A percentile compares a stretch with the other conserved stretches of the same genome.
These are phyloP conservation scores for Oxycera nigricornis DNA, from an alignment of 2,888 invertebrate species.

Conservation along the genomic window DNA sequence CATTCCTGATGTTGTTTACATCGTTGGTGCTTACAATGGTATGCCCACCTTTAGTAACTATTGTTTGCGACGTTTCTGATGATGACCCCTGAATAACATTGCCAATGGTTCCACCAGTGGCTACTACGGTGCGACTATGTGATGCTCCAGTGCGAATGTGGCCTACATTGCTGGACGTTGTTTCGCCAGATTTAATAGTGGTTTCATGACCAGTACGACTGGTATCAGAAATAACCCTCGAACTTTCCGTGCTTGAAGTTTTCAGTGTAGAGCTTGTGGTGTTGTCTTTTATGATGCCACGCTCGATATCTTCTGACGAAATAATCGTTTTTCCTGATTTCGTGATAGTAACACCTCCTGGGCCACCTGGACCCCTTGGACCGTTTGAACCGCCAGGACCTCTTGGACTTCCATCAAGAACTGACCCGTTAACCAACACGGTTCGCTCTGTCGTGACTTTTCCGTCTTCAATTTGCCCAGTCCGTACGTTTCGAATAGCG, in stretches of 20 bases:
- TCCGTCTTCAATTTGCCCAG: constrained; percentile 15
- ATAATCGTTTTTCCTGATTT: background rate
- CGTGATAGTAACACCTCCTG: background rate
- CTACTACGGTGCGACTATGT: background rate
- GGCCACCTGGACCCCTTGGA: background rate
- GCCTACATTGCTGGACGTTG: background rate
- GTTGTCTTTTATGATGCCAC: background rate
- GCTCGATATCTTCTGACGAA: background rate
- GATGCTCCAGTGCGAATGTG: background rate
- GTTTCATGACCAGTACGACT: background rate
- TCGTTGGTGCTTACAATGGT: background rate
- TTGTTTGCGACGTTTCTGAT: constrained; percentile 2
- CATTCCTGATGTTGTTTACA: constrained; percentile 1
- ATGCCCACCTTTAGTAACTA: background rate
- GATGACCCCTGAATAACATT: constrained; percentile 18
- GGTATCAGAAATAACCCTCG: background rate
- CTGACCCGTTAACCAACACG: background rate
- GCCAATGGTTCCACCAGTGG: constrained; percentile 4
- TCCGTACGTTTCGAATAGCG: constrained; percentile 15
- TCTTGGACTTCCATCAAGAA: background rate
- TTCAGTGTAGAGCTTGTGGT: background rate
- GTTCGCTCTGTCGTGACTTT: constrained; percentile 15
- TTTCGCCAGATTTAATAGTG: background rate
- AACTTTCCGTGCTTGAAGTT: background rate
- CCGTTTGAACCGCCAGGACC: background rate